These are phyloP conservation scores for Megaceryle maxima DNA, from an alignment of 2,113 vertebrate species.

Conservation along the genomic window DNA sequence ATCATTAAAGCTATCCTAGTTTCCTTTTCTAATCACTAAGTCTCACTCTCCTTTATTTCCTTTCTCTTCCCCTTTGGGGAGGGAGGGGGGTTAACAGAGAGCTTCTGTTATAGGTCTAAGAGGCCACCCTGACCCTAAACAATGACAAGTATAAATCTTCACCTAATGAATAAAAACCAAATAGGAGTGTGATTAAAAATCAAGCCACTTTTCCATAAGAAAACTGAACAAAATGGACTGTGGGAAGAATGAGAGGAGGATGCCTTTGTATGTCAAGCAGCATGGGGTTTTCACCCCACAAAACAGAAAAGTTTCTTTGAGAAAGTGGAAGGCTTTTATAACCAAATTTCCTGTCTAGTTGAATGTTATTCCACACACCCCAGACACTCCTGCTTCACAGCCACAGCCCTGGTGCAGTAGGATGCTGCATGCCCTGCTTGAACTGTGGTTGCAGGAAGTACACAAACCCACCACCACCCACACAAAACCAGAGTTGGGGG, in stretches of 20 bases:
- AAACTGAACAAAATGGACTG: not conserved
- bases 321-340: not conserved
- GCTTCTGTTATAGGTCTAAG: no score
- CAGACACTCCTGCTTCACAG: not conserved
- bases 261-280: accelerated
- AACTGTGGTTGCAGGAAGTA: not conserved
- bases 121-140: no score
- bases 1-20: no score
- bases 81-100: no score
- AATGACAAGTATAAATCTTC: no score
- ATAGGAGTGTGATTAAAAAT: not conserved
- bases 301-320: not conserved
- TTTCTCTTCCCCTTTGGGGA: no score
- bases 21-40: no score
- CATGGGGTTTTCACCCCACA: not conserved
- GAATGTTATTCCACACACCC: not conserved
- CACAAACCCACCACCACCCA: not conserved
- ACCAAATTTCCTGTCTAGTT: not conserved
- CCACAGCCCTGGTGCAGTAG: not conserved
- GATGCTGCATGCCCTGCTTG: not conserved
- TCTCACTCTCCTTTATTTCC: no score
- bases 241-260: not conserved
- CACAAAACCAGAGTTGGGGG: not conserved
- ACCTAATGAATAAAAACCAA: not conserved
- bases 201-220: not conserved